Evolutionary conservation across 2,888 invertebrate species (phyloP).

Genomic region (Drosophila diplacantha): DNA sequence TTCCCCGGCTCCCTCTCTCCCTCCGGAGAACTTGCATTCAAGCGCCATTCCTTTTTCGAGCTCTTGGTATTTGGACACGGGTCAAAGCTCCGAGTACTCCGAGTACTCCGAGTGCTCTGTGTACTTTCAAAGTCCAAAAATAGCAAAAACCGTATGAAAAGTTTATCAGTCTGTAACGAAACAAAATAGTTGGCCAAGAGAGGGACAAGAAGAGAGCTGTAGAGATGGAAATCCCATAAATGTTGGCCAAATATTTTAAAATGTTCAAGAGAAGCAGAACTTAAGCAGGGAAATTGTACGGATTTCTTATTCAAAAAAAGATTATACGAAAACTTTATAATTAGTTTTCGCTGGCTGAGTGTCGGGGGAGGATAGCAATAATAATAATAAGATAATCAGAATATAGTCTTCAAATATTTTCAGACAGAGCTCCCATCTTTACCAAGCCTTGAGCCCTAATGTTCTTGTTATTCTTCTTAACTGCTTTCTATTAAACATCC

Average conservation of each 20-base stretch:
- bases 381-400: not conserved
- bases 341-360: constrained; percentile 22
- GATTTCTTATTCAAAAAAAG: constrained; percentile 10
- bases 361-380: not conserved
- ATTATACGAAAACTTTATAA: constrained; percentile 34
- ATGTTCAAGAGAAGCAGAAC: constrained; percentile 15
- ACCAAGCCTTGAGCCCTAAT: too few species aligned
- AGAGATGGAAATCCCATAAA: constrained; percentile 25
- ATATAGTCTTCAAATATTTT: not conserved
- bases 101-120: not conserved
- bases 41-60: constrained; percentile 13
- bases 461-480: not conserved
- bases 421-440: too few species aligned
- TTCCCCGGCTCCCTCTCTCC: not conserved
- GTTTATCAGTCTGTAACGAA: constrained; percentile 27
- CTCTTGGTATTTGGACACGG: constrained; percentile 23
- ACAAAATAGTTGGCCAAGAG: constrained; percentile 22
- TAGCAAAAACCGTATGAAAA: constrained; percentile 34
- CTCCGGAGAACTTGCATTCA: constrained; percentile 12
- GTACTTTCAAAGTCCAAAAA: constrained; percentile 29
- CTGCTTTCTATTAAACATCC: not conserved
- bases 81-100: constrained; percentile 11
- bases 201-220: not conserved
- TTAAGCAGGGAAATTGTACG: not conserved
- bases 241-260: constrained; percentile 29